Conservation (phyloP, 2,888 invertebrate genomes). For the Mythimna impura region DNA sequence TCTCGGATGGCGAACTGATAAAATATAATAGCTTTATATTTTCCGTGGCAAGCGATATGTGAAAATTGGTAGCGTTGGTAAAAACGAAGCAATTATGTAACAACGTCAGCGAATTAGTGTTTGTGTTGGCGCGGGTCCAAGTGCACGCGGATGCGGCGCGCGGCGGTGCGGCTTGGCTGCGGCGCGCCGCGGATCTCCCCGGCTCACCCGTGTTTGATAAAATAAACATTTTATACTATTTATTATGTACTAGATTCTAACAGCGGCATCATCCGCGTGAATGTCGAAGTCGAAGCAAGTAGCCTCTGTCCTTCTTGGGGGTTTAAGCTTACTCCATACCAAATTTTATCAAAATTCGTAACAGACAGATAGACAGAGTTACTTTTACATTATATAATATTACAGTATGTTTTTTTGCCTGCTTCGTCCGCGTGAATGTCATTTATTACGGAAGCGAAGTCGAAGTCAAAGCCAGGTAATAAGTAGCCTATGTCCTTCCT, state of each 20-base stretch:
- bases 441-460: no score
- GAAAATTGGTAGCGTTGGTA: constrained; percentile 70
- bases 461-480: no score
- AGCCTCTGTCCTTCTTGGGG: no score
- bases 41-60: constrained; percentile 59
- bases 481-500: no score
- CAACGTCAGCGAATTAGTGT: constrained; percentile 86
- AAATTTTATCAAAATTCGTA: no score
- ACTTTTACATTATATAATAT: no score
- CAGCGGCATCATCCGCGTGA: no score
- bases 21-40: constrained; percentile 62
- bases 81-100: constrained; percentile 88
- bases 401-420: no score
- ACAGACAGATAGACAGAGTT: no score
- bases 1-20: constrained; percentile 36
- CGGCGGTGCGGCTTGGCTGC: constrained; percentile 57
- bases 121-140: constrained; percentile 83
- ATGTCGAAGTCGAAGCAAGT: no score
- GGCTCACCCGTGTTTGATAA: constrained; percentile 36
- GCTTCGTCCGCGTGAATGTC: no score
- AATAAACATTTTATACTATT: constrained; percentile 54
- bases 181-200: constrained; percentile 47
- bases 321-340: no score
- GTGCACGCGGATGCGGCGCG: constrained; percentile 72
- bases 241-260: background rate